Conservation (phyloP, 1,140 invertebrate genomes). For the Aethina tumida region DNA sequence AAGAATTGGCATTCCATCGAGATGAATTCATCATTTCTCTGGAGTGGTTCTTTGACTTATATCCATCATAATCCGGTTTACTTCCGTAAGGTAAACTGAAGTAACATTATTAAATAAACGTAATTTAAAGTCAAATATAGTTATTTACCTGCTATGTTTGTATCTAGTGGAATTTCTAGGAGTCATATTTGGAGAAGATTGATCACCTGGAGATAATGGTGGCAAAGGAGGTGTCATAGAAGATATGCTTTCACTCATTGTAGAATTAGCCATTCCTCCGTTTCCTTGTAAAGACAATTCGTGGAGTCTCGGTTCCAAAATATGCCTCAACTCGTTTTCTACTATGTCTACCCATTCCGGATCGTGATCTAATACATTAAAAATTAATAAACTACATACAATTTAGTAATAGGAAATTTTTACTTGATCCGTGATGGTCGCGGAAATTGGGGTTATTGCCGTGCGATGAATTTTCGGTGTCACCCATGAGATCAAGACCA, state of each 20-base stretch:
- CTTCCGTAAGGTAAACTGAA: slow-evolving; percentile 46
- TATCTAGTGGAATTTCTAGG: slow-evolving; percentile 38
- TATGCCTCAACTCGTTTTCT: slow-evolving; percentile 67
- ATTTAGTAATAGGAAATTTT: no score
- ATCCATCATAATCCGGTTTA: slow-evolving; percentile 43
- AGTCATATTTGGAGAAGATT: slow-evolving; percentile 36
- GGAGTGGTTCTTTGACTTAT: slow-evolving; percentile 30
- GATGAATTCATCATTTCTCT: slow-evolving; percentile 14
- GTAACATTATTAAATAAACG: no score
- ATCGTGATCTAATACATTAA: slow-evolving; percentile 51
- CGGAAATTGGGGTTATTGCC: no score
- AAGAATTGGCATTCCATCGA: slow-evolving; percentile 22
- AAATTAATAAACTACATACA: slow-evolving; percentile 4
- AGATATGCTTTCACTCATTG: slow-evolving; percentile 53
- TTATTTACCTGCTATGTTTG: slow-evolving; percentile 41
- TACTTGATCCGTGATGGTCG: no score
- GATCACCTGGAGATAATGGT: slow-evolving; percentile 55
- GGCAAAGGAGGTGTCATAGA: slow-evolving; percentile 68
- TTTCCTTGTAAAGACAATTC: slow-evolving; percentile 40
- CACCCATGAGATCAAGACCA: slow-evolving; percentile 40
- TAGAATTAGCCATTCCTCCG: slow-evolving; percentile 42
- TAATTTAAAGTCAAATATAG: no score
- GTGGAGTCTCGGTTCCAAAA: slow-evolving; percentile 58
- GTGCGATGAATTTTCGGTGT: slow-evolving; percentile 36
- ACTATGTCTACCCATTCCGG: slow-evolving; percentile 78